Evolutionary conservation across 1,140 invertebrate species (phyloP), one percentile per base, ranked within the genome.

Genomic region (Neotoxoptera formosana): DNA sequence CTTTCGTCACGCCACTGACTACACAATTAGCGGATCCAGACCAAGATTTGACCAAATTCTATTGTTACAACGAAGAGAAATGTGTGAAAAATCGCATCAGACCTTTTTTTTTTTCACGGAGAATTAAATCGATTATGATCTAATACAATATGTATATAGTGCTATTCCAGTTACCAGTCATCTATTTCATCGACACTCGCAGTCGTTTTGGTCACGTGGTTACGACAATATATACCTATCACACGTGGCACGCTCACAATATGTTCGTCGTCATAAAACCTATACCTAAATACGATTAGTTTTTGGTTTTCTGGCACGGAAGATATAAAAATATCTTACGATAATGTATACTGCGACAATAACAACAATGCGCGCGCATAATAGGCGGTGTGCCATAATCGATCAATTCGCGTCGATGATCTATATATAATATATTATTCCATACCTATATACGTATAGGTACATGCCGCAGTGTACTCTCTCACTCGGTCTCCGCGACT

Each of bases 341-440:
- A 47, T 86, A 47, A 86, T 86, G 45, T 86, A 86, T 86, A 86
- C 41, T 86, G 84, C 36, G 34, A 86, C 84, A 30, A 84, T 36
- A 84, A 84, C 84, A 17, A 84, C 81, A 84, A 84, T 84, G 34
- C 2, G 25, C 8, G 34, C 21, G 21, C 21, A 36, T 25, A 8
- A 41, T 45, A 84, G 36, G 7, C 81, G 81, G 81, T 84, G 45
- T 86, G 36, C 81, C 34, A 25, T 45, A 41, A 86, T 86, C 84
- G 84, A 86, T 86, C 84, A 86, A 45, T 6, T 17, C 84, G 36
- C 25, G 41, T n/a, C 84, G 30, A 86, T 47, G 84, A 47, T 86
- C 84, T 47, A 86, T 86, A 83, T 84, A 51, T 51, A 17, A 51
- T 86, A 86, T 81, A 81, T 81, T 83, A 83, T 83, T 60, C 30